Conservation (phyloP, 2,113 vertebrate species). For the Pterocles burchelli region DNA sequence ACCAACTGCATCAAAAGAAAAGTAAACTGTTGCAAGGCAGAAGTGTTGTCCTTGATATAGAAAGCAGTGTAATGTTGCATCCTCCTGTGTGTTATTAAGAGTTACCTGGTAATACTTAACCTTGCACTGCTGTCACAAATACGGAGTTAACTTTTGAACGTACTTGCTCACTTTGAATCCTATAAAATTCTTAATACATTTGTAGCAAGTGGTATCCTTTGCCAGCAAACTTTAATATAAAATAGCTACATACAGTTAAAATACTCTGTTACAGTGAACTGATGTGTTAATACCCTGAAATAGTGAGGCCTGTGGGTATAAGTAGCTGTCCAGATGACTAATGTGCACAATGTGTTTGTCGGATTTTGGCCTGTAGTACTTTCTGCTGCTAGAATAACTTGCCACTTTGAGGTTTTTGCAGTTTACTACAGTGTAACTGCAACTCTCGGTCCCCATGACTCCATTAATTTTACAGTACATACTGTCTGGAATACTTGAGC, state of each 20-base stretch:
- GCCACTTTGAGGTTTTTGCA: neutral
- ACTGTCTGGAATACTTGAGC: neutral
- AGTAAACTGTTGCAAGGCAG: neutral
- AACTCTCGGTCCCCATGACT: rapidly evolving
- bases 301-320: neutral
- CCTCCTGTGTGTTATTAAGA: neutral
- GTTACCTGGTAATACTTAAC: neutral
- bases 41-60: neutral
- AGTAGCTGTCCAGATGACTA: neutral
- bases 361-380: neutral
- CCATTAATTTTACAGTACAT: neutral
- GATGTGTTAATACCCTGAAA: neutral
- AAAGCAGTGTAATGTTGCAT: neutral
- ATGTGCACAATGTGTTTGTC: neutral
- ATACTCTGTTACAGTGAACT: neutral
- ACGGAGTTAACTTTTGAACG: neutral
- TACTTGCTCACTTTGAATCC: neutral
- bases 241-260: neutral
- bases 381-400: neutral
- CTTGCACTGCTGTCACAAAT: neutral
- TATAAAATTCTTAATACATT: neutral
- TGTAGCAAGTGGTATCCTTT: neutral
- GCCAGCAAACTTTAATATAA: neutral
- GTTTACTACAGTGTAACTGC: neutral
- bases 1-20: neutral